Conservation (phyloP, 2,797 vertebrate species). For the Alauda arvensis region DNA sequence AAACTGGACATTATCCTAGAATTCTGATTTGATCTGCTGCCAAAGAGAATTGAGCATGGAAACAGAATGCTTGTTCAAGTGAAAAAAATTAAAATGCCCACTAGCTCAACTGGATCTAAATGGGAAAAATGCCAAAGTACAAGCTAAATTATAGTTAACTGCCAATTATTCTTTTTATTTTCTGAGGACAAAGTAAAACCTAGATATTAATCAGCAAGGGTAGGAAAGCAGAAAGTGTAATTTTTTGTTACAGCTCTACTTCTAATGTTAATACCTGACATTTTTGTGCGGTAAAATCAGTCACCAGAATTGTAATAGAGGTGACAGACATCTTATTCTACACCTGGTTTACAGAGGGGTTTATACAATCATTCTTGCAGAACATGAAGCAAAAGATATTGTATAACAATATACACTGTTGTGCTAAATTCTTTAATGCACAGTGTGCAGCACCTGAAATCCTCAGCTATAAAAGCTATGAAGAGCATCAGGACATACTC, state of each 20-base stretch:
- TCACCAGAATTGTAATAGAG: neutral
- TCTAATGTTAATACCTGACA: neutral
- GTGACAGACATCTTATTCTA: neutral
- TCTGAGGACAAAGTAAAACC: neutral
- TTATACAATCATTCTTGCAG: neutral
- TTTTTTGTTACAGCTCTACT: neutral
- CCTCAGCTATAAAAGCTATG: neutral
- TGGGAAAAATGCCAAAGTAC: neutral
- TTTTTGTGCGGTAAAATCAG: neutral
- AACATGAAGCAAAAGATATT: neutral
- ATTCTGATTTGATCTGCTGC: neutral
- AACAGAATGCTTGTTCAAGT: neutral
- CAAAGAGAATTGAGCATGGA: conserved; percentile 7
- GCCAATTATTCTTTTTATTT: neutral
- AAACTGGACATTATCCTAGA: conserved; percentile 59
- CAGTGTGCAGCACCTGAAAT: neutral
- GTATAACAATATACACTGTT: neutral
- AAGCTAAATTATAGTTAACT: neutral
- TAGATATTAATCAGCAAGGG: neutral
- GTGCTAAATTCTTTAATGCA: neutral
- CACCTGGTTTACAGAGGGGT: neutral
- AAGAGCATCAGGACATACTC: neutral
- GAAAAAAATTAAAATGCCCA: neutral
- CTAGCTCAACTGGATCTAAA: neutral
- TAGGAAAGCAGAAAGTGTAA: neutral